Base-by-base conservation (phyloP, 2,888 invertebrate species). In the Mythimna loreyi region DNA sequence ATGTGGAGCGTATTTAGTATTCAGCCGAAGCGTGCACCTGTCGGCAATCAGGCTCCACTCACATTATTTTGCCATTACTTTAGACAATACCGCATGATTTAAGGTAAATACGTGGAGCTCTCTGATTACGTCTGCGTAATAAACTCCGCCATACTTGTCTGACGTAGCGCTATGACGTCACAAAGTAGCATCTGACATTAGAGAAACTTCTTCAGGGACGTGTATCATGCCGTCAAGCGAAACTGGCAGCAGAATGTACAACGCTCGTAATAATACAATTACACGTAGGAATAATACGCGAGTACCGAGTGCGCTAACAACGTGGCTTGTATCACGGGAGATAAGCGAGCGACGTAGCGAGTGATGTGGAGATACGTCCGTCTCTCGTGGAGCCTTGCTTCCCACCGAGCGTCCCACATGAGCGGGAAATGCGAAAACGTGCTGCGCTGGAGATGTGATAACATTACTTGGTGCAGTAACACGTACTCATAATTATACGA, bases 61-160 rank as follows among this genome's bases (percentile, higher is more conserved):
- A 87, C 89, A 91, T 92, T 90, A 92, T 89, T 91, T 91, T 87
- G 87, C 87, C 88, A 90, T 92, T 92, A 91, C 87, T 84, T 84
- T 83, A 91, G 89, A 91, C 92, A 90, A 89, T 90, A 89, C 86
- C 85, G 86, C 86, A 83, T 87, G 85, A 87, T 89, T 90, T 89
- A 87, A 84, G 68, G 81, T 82, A 82, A 90, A 87, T 88, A 88
- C 86, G 81, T 84, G 82, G 70, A 82, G 72, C 52, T 82, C 75
- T 81, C 80, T 81, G 84, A 84, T 85, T 81, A 85, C 86, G 79
- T 78, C 66, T 81, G 73, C 63, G 77, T 82, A 78, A 81, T 72
- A 81, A 81, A 73, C 67, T 78, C 67, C 40, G 23, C 55, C 55
- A 63, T 66, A 65, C 63, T 70, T 61, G 55, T 79, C 40, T 25